These are phyloP conservation scores for Caenorhabditis sp. DNA, from an alignment of 2,888 invertebrate species.

Conservation along the genomic window DNA sequence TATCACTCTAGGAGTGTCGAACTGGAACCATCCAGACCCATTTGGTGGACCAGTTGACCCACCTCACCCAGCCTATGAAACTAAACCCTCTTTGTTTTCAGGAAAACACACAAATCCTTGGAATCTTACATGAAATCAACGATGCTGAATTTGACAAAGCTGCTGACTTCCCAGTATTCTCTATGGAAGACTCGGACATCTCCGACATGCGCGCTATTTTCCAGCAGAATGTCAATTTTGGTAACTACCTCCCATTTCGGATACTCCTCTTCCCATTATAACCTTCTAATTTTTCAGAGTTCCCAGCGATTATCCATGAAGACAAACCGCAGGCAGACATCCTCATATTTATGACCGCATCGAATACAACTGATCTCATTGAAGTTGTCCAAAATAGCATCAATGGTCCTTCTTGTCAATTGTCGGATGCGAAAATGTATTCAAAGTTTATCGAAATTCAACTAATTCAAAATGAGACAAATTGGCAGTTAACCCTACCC, in stretches of 20 bases:
- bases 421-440: conserved; percentile 42
- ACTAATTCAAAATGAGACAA: conserved; percentile 18
- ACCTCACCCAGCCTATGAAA: too few species aligned
- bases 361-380: conserved; percentile 29
- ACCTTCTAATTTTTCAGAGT: conserved; percentile 38
- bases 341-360: conserved; percentile 35
- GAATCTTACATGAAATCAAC: conserved; percentile 27
- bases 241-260: too few species aligned
- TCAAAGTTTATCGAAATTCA: conserved; percentile 34
- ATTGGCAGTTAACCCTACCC: conserved; percentile 26
- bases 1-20: too few species aligned
- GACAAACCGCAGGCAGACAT: conserved; percentile 33
- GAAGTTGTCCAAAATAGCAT: conserved; percentile 24
- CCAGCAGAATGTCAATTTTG: conserved; percentile 36
- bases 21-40: too few species aligned
- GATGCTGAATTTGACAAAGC: conserved; percentile 11
- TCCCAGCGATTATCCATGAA: conserved; percentile 38
- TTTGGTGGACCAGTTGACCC: too few species aligned
- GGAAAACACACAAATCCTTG: conserved; percentile 47
- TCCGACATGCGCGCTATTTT: conserved; percentile 17
- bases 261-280: too few species aligned
- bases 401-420: conserved; percentile 34
- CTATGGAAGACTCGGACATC: conserved; percentile 27
- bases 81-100: conserved; percentile 2
- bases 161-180: conserved; percentile 39